These are phyloP conservation scores for Ophioninae sp. DNA, from an alignment of 2,888 invertebrate genomes.

Conservation along the genomic window DNA sequence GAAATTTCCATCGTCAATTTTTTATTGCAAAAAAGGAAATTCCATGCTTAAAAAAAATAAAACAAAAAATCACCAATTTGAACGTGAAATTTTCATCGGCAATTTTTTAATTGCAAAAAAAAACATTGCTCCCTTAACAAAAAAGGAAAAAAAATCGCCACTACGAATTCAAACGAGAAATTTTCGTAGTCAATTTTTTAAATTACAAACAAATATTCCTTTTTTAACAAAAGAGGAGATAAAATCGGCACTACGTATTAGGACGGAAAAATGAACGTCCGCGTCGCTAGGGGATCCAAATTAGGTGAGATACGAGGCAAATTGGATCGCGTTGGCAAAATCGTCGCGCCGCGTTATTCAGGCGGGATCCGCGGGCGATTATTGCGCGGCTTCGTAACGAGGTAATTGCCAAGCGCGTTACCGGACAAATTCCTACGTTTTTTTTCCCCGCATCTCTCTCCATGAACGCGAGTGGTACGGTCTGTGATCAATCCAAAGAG, in stretches of 20 bases:
- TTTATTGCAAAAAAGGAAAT: too few relatives aligned
- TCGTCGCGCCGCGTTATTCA: constrained; percentile 30
- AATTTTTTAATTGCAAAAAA: not conserved
- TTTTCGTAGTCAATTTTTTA: not conserved
- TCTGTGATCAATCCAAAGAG: constrained; percentile 8
- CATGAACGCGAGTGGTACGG: constrained; percentile 7
- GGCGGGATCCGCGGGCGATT: constrained; percentile 22
- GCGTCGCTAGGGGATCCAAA: not conserved
- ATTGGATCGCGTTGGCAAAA: constrained; percentile 7
- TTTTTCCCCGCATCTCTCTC: not conserved
- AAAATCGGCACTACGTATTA: not conserved
- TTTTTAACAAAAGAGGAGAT: not conserved
- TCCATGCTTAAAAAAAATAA: too few relatives aligned
- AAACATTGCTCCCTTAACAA: not conserved
- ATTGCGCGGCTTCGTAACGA: constrained; percentile 44
- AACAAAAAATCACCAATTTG: too few relatives aligned
- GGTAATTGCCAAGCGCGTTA: constrained; percentile 49
- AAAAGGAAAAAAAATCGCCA: not conserved
- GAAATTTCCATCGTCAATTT: too few relatives aligned
- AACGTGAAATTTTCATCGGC: not conserved
- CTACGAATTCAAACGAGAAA: not conserved
- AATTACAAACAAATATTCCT: not conserved
- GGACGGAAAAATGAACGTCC: not conserved
- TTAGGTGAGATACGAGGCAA: constrained; percentile 5
- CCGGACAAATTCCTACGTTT: constrained; percentile 41